Evolutionary conservation across 2,888 invertebrate genomes (phyloP).

Genomic region (Perizoma affinitatum): DNA sequence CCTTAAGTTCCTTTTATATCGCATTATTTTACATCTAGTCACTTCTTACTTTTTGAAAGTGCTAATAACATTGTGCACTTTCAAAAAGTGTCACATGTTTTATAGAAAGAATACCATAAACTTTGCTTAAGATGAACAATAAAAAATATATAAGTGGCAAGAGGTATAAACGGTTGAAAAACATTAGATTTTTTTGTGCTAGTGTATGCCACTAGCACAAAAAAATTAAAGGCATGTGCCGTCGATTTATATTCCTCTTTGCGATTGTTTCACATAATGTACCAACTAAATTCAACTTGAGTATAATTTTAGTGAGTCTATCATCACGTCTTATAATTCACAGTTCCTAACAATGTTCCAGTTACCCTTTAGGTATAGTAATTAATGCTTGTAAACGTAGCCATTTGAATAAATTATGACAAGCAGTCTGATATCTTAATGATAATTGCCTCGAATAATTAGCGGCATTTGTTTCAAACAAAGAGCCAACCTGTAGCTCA

Average conservation of each 20-base stretch:
- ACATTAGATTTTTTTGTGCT: no score
- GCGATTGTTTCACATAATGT: no score
- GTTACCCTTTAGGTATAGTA: not conserved
- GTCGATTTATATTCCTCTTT: no score
- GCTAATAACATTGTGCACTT: slow-evolving; percentile 1
- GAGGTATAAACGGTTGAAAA: no score
- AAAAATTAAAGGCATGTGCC: no score
- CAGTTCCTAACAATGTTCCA: not conserved
- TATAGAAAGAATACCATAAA: no score
- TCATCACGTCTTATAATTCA: no score
- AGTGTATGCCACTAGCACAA: no score
- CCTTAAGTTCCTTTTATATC: not conserved
- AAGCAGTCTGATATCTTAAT: not conserved
- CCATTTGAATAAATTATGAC: not conserved
- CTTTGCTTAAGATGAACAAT: not conserved
- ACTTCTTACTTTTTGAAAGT: not conserved
- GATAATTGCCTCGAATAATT: not conserved
- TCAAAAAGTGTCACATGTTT: no score
- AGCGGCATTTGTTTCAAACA: not conserved
- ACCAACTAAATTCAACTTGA: no score
- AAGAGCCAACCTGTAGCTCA: no score
- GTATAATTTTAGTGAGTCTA: no score
- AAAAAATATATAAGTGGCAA: not conserved
- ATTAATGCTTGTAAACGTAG: not conserved
- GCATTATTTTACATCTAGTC: slow-evolving; percentile 9